These are phyloP conservation scores for Rhingia campestris DNA, from an alignment of 2,888 invertebrate genomes.

Conservation along the genomic window DNA sequence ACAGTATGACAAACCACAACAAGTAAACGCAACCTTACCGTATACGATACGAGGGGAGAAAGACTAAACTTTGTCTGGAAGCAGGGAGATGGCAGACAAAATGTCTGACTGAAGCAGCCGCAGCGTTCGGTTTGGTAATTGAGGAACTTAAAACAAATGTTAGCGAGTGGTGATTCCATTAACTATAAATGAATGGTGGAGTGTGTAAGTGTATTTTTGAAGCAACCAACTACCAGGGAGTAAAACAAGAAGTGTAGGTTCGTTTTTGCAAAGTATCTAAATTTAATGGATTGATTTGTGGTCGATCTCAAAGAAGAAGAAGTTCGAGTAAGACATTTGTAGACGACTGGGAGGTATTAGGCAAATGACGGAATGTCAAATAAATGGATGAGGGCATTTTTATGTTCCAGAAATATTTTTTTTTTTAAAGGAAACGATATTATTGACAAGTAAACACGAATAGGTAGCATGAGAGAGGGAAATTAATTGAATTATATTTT, in stretches of 20 bases:
- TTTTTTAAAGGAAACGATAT: too few relatives aligned
- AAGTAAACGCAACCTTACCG: background rate
- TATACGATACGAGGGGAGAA: constrained; percentile 4
- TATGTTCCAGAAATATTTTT: too few relatives aligned
- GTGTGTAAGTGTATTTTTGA: background rate
- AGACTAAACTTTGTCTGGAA: constrained; percentile 22
- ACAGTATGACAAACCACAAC: constrained; percentile 57
- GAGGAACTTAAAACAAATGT: background rate
- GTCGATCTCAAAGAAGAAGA: background rate
- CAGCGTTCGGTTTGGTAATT: background rate
- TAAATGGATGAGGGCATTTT: background rate
- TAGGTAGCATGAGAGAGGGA: too few relatives aligned
- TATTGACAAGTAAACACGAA: too few relatives aligned
- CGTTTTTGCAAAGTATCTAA: constrained; percentile 1
- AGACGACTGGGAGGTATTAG: background rate
- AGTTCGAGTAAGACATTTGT: background rate
- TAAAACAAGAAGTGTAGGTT: background rate
- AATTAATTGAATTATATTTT: too few relatives aligned
- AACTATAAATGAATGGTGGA: background rate
- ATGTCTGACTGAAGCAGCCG: background rate
- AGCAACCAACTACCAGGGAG: background rate
- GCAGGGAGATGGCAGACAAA: background rate
- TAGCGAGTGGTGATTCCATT: constrained; percentile 7
- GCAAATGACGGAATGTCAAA: constrained; percentile 14
- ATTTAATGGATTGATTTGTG: constrained; percentile 31